Conservation (phyloP, 37 sponge, comb jelly and placozoan species). For the Beroe ovata region DNA sequence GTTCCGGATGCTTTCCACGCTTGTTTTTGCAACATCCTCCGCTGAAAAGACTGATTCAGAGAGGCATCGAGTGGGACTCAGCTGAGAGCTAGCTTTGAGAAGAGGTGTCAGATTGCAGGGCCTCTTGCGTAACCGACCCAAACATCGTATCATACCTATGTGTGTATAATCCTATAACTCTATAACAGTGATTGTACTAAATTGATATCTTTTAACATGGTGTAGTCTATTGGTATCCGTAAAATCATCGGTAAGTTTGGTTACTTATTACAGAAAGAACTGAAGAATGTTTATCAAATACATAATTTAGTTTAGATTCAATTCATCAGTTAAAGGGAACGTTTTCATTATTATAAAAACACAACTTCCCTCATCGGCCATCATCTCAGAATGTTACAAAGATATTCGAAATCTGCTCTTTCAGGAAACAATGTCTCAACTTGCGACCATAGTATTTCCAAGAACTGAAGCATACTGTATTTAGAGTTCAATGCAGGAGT, state of each 20-base stretch:
- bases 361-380: too few relatives aligned
- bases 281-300: too few relatives aligned
- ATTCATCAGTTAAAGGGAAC: too few relatives aligned
- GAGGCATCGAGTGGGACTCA: too few relatives aligned
- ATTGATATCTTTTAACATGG: too few relatives aligned
- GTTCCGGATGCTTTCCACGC: slow-evolving; percentile 77
- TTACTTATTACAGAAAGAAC: too few relatives aligned
- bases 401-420: background rate
- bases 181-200: too few relatives aligned
- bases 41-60: background rate
- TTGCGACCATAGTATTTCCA: background rate
- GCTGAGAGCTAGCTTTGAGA: background rate
- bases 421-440: background rate
- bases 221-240: too few relatives aligned
- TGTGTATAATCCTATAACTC: too few relatives aligned
- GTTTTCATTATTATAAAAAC: too few relatives aligned
- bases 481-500: background rate
- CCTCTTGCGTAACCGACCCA: slow-evolving; percentile 2
- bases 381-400: slow-evolving; percentile 9
- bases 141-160: slow-evolving; percentile 24
- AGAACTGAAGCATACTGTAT: background rate
- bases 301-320: too few relatives aligned
- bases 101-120: slow-evolving; percentile 5
- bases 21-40: slow-evolving; percentile 22
- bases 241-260: too few relatives aligned